Evolutionary conservation across 1,140 invertebrate species (phyloP).

Genomic region (Luehdorfia chinensis): DNA sequence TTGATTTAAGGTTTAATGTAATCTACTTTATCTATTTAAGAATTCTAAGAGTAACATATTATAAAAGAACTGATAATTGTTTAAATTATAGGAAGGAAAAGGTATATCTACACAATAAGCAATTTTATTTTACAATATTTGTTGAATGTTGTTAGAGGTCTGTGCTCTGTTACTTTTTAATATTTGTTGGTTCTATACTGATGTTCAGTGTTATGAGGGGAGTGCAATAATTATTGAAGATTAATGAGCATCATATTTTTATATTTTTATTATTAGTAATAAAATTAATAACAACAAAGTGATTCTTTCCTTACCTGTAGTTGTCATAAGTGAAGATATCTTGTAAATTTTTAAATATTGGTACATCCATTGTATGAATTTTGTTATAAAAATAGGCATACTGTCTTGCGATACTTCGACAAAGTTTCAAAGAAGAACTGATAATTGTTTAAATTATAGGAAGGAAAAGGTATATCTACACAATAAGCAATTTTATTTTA

Average conservation of each 20-base stretch:
- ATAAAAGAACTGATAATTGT: not conserved
- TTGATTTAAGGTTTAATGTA: conserved; percentile 8
- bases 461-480: too few species aligned
- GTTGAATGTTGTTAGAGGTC: too few species aligned
- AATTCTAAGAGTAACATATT: not conserved
- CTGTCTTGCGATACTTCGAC: conserved; percentile 92
- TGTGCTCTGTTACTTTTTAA: too few species aligned
- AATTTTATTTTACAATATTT: too few species aligned
- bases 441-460: too few species aligned
- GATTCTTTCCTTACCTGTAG: conserved; percentile 85
- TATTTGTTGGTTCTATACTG: too few species aligned
- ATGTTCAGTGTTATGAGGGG: not conserved
- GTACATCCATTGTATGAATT: conserved; percentile 80
- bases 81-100: too few species aligned
- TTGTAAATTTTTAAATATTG: conserved; percentile 80
- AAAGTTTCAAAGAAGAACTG: conserved; percentile 90
- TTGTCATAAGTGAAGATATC: conserved; percentile 91
- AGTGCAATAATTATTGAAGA: conserved; percentile 25
- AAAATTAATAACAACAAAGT: conserved; percentile 3
- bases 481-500: too few species aligned
- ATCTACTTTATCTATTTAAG: conserved; percentile 5
- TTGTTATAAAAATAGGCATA: conserved; percentile 95
- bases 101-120: too few species aligned
- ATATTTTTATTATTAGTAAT: conserved; percentile 8
- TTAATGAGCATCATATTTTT: not conserved